Base-by-base conservation (phyloP, 2,888 invertebrate species). In the Eurytoma californica region DNA sequence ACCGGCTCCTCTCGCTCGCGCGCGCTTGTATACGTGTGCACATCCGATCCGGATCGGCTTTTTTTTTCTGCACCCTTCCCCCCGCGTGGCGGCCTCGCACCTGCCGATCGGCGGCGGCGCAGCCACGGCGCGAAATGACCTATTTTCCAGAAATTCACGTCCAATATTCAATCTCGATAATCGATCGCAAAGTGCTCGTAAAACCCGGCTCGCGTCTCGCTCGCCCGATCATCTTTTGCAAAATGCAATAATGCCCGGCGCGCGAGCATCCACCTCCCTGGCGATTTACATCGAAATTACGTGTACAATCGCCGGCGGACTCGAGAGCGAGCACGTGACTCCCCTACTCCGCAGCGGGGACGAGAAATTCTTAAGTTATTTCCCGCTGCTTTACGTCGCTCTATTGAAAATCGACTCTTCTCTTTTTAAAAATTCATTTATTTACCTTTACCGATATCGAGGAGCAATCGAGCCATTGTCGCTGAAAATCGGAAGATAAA, bases 121-220 rank as follows among this genome's bases (percentile, higher is more conserved):
- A 49, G 53, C 30, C 68, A 20, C 16, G 47, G 67, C 47, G 20
- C 47, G 78, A 74, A 77, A 79, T 81, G 81, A 79, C 79, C 79
- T 77, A 81, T 81, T 81, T 79, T 73, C 81, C 73, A 79, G 69
- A 75, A 79, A 79, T 79, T 79, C 77, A 70, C 73, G 55, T 79
- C 79, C 73, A 77, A 81, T 79, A 79, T 77, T 67, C 79, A 79
- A 81, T 79, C 79, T 70, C 73, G 77, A 77, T 79, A 79, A 81
- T 81, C 81, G 81, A 81, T 81, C 51, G 78, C 67, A 61, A 67
- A 74, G 57, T 66, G 68, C 77, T 80, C 73, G 77, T 80, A 80
- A 77, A 77, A 66, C 72, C 47, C 24, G 53, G 13, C 67, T 30
- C 65, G 2, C 51, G 3, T 28, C 28, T 47, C 20, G 47, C 30